phyloP scores from a whole-genome alignment of 2,113 vertebrate species.

The Nansenia antarctica region DNA sequence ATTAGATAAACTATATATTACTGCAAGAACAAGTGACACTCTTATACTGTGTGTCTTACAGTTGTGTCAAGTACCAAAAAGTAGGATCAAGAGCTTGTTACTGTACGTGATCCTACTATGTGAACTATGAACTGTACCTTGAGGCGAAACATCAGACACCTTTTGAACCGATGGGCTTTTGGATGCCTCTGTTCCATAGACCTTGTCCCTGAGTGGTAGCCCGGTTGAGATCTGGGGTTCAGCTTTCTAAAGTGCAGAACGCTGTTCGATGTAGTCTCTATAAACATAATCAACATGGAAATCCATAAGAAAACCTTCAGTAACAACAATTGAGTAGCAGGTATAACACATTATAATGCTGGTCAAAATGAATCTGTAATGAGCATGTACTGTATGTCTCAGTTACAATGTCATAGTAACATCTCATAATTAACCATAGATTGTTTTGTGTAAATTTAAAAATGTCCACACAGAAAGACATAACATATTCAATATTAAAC shows the following conservation, averaged over 20 bases:
- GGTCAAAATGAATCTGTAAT: too few species aligned
- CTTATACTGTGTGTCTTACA: neutral
- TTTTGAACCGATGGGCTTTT: conserved; percentile 44
- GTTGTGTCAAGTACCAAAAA: neutral
- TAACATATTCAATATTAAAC: neutral
- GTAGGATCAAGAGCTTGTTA: neutral
- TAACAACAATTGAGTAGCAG: neutral
- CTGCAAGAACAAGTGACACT: too few species aligned
- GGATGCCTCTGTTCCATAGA: conserved; percentile 42
- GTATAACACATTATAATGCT: too few species aligned
- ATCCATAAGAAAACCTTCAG: neutral
- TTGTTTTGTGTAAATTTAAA: too few species aligned
- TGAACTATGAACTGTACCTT: conserved; percentile 59
- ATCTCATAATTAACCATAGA: neutral
- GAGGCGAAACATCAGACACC: conserved; percentile 52
- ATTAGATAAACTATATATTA: neutral
- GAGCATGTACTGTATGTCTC: too few species aligned
- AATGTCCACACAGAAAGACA: too few species aligned
- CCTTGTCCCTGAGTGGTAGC: conserved; percentile 35
- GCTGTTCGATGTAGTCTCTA: conserved; percentile 50
- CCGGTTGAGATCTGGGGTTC: conserved; percentile 25
- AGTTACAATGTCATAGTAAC: neutral
- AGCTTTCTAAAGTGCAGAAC: conserved; percentile 16
- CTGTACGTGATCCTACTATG: neutral
- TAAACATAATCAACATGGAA: neutral